These are phyloP conservation scores for Drosophila tropicalis DNA, from an alignment of 1,140 invertebrate species.

Conservation along the genomic window DNA sequence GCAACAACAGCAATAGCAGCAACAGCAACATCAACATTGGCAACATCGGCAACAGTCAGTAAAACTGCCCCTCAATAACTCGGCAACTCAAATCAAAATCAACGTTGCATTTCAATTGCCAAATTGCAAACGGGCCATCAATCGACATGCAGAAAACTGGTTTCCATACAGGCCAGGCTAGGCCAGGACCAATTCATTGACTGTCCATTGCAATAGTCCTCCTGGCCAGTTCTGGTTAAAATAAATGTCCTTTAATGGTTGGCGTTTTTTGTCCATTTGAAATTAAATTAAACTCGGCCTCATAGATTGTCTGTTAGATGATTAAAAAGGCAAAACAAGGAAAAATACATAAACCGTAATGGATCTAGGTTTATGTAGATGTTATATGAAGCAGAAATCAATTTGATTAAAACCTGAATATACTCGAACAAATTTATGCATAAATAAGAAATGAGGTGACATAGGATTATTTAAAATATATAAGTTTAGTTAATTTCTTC, in stretches of 20 bases:
- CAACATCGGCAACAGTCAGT: slow-evolving; percentile 11
- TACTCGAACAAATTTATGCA: not conserved
- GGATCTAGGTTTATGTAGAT: not conserved
- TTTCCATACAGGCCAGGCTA: not conserved
- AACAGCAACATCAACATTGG: not conserved
- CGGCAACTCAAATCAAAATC: slow-evolving; percentile 72
- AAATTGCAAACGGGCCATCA: slow-evolving; percentile 63
- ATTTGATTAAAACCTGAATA: not conserved
- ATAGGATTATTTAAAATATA: too few relatives aligned
- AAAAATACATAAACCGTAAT: not conserved
- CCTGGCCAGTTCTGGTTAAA: slow-evolving; percentile 60
- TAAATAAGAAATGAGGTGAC: not conserved
- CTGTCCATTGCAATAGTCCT: not conserved
- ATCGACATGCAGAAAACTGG: slow-evolving; percentile 39
- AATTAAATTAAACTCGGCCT: slow-evolving; percentile 74
- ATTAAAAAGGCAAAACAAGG: slow-evolving; percentile 9
- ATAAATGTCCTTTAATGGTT: slow-evolving; percentile 60
- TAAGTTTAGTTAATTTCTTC: too few relatives aligned
- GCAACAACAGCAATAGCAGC: slow-evolving; percentile 18
- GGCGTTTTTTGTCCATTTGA: slow-evolving; percentile 41
- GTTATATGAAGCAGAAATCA: slow-evolving; percentile 10
- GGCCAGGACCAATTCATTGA: slow-evolving; percentile 13
- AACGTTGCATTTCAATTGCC: slow-evolving; percentile 79
- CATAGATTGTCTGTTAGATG: slow-evolving; percentile 53
- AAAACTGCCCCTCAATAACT: slow-evolving; percentile 69